Conservation (phyloP, 1,140 invertebrate species). For the Probaryconus sp. region DNA sequence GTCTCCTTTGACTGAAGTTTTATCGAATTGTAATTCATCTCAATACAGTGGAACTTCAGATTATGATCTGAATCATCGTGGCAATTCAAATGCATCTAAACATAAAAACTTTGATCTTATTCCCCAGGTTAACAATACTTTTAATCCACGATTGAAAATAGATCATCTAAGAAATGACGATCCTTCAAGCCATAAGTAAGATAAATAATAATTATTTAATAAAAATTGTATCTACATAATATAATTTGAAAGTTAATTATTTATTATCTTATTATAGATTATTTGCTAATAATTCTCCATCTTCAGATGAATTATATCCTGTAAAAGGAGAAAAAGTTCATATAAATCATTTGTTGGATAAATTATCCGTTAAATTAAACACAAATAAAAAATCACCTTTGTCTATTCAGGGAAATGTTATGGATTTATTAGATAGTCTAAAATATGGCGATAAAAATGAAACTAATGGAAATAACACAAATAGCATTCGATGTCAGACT, state of each 20-base stretch:
- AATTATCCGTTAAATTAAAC: conserved; percentile 66
- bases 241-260: too few species aligned
- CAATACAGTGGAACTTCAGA: neutral
- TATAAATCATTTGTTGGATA: conserved; percentile 73
- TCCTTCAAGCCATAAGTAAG: conserved; percentile 4
- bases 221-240: too few species aligned
- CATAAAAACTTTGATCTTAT: too few species aligned
- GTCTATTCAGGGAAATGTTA: conserved; percentile 65
- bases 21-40: conserved; percentile 5
- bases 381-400: conserved; percentile 46
- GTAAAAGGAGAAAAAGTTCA: conserved; percentile 69
- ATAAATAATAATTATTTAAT: too few species aligned
- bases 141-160: conserved; percentile 8
- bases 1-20: conserved; percentile 22
- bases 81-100: conserved; percentile 19
- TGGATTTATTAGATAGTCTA: conserved; percentile 64
- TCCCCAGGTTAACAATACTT: neutral
- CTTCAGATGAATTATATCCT: conserved; percentile 53
- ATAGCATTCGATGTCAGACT: conserved; percentile 61
- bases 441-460: conserved; percentile 48
- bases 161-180: conserved; percentile 15
- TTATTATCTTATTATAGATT: conserved; percentile 5
- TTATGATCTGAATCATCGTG: neutral
- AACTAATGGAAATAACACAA: conserved; percentile 27
- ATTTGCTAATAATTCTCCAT: conserved; percentile 7